phyloP scores from a whole-genome alignment of 2,888 invertebrate species.

The Cantharis nigra region DNA sequence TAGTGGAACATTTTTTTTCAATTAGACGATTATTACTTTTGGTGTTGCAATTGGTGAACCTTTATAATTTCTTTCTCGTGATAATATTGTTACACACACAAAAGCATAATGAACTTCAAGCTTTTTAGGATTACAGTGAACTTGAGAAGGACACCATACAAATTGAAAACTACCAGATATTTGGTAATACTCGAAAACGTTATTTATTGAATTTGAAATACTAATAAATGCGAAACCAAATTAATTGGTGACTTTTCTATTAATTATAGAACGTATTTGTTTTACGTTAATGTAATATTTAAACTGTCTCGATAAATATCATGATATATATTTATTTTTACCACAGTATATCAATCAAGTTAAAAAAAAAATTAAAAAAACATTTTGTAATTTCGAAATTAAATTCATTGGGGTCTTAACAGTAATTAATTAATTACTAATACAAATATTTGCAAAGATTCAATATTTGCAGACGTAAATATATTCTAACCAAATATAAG shows the following conservation, averaged over 20 bases:
- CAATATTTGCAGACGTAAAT: neutral
- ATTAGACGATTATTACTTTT: neutral
- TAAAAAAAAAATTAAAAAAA: neutral
- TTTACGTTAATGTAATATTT: too few species aligned
- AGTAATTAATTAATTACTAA: neutral
- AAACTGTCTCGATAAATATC: too few species aligned
- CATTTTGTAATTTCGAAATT: neutral
- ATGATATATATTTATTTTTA: neutral
- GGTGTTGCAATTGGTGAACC: neutral
- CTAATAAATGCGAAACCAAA: neutral
- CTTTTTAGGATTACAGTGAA: neutral
- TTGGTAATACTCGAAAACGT: neutral
- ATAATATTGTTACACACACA: neutral
- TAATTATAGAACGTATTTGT: too few species aligned
- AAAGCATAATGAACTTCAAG: neutral
- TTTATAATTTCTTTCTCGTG: neutral
- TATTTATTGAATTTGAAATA: neutral
- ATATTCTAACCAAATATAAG: neutral
- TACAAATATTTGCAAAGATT: neutral
- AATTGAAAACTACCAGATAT: neutral
- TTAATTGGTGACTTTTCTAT: neutral
- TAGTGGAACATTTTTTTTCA: neutral
- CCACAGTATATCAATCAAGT: neutral
- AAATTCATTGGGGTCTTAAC: neutral
- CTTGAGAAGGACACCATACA: neutral